Conservation (phyloP, 2,797 vertebrate genomes). For the Rhinophrynus dorsalis region DNA sequence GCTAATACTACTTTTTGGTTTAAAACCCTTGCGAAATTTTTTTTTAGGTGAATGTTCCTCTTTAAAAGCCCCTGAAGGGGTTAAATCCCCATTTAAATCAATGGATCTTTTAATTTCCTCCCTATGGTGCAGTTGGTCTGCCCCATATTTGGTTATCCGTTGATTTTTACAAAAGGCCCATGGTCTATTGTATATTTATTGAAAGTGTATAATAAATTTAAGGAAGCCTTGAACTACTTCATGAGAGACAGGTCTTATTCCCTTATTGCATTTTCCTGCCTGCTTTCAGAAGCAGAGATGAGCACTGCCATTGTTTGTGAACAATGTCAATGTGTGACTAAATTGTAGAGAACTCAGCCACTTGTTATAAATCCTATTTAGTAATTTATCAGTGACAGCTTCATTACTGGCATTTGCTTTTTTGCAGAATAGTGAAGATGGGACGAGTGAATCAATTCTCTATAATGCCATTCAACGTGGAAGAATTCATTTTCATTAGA, state of each 20-base stretch:
- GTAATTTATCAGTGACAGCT: background rate
- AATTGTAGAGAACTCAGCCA: background rate
- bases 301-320: conserved; percentile 11
- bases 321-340: conserved; percentile 11
- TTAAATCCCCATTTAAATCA: too few relatives aligned
- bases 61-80: too few relatives aligned
- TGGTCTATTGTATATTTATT: too few relatives aligned
- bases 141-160: too few relatives aligned
- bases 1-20: too few relatives aligned
- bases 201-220: conserved; percentile 40
- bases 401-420: background rate
- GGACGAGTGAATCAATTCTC: background rate
- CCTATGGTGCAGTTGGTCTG: too few relatives aligned
- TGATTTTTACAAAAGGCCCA: too few relatives aligned
- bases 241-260: conserved; percentile 2
- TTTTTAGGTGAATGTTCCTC: too few relatives aligned
- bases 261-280: conserved; percentile 16
- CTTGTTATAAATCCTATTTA: background rate
- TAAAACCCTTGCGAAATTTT: too few relatives aligned
- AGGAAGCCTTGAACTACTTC: background rate
- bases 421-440: background rate
- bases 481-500: background rate
- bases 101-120: too few relatives aligned
- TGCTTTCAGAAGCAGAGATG: conserved; percentile 1
- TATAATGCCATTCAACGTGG: background rate